Base-by-base conservation (phyloP, 2,797 vertebrate species). In the Hippocampus kuda region DNA sequence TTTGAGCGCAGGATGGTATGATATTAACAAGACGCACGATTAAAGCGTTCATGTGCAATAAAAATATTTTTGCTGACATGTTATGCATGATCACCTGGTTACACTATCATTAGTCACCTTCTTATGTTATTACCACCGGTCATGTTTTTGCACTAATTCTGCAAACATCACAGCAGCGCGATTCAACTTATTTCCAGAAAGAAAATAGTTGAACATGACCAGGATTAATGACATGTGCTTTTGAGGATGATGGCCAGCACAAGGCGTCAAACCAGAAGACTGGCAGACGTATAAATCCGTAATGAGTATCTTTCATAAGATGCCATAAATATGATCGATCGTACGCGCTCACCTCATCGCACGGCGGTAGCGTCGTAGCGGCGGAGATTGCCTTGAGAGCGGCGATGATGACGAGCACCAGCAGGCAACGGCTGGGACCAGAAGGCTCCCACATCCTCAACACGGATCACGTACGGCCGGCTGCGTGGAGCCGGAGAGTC, bases 301-400 rank as follows among this genome's bases (percentile, higher is more conserved):
- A 4, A 56, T 56, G 12, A 38, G 38, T 38, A 1, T 4, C 18
- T 38, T 38, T 38, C 34, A 62, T 6, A 20, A 22, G 1, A 63
- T 20, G 2, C 6, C 15, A 24, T 22, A 41, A 46, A 13, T 38
- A 38, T 42, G 61, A 62, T 53, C 4, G 4, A 49, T 16, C 30
- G 61, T 46, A 62, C 48, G 73, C 54, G 67, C 85, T 88, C 81
- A 92, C 91, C 88, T 89, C 87, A 15, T 71, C 77, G 75, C 91
- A 92, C 77, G 80, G 84, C 75, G 82, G 88, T 79, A 84, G 80
- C 49, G 85, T 81, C 62, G 70, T 49, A 59, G 49, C 73, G n/a
- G 72, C 68, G 68, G 79, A 79, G 74, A 57, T 68, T 2, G 76
- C 60, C 69, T 68, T 67, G 51, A 75, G 83, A 67, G 75, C 75